phyloP scores from a whole-genome alignment of 2,113 vertebrate species.

The Eleginops maclovinus region DNA sequence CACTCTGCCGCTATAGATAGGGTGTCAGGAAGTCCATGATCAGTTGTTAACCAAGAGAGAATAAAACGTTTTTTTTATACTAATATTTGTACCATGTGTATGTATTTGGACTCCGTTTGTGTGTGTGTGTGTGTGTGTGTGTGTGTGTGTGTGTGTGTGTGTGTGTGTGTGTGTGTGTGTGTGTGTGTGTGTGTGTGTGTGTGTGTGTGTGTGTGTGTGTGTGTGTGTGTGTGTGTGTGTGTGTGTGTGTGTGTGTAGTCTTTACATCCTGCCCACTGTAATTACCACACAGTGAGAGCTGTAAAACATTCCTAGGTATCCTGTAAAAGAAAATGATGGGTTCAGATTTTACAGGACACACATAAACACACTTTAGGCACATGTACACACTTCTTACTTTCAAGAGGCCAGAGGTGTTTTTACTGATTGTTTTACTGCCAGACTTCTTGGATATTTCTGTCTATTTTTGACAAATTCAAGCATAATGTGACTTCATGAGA shows the following conservation, averaged over 20 bases:
- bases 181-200: background rate
- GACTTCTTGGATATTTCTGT: background rate
- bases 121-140: background rate
- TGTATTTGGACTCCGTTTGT: background rate
- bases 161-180: background rate
- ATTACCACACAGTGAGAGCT: constrained; percentile 47
- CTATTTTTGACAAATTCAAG: background rate
- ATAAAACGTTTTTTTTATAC: constrained; percentile 23
- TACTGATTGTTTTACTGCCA: background rate
- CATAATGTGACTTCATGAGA: too few species aligned
- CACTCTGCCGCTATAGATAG: background rate
- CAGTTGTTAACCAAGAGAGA: background rate
- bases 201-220: background rate
- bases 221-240: background rate
- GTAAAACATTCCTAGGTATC: constrained; percentile 48
- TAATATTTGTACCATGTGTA: background rate
- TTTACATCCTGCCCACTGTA: constrained; percentile 29
- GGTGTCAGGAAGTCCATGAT: background rate
- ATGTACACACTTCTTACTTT: background rate
- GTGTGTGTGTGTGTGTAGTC: background rate
- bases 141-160: background rate
- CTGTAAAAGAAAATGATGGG: constrained; percentile 46
- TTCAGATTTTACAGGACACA: constrained; percentile 41
- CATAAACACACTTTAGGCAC: background rate
- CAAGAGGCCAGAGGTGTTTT: background rate